Conservation (phyloP, 2,113 vertebrate genomes). For the Stercorarius parasiticus region DNA sequence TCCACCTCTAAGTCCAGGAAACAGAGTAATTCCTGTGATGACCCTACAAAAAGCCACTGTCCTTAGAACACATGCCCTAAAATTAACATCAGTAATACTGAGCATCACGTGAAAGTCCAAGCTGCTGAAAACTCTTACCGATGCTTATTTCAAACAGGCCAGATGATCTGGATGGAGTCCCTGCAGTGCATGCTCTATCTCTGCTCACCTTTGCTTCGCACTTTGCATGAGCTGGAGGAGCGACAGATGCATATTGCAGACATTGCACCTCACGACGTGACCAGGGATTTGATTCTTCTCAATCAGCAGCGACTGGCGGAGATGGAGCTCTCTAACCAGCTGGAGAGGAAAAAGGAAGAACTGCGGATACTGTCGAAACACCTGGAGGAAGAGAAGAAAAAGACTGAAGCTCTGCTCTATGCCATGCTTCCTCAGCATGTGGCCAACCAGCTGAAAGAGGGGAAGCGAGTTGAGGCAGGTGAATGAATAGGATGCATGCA, state of each 20-base stretch:
- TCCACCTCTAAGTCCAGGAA: background rate
- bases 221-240: constrained; percentile 81
- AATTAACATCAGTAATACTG: background rate
- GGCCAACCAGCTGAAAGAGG: constrained; percentile 81
- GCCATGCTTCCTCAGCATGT: constrained; percentile 83
- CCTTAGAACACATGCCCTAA: background rate
- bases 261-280: constrained; percentile 82
- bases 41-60: background rate
- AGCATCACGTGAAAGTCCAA: background rate
- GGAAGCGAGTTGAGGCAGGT: constrained; percentile 82
- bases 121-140: background rate
- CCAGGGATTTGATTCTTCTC: constrained; percentile 83
- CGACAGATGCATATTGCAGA: constrained; percentile 82
- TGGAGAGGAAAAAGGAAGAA: constrained; percentile 84
- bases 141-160: constrained; percentile 40
- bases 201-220: constrained; percentile 80
- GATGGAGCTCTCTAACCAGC: constrained; percentile 84
- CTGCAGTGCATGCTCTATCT: constrained; percentile 82
- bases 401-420: constrained; percentile 79
- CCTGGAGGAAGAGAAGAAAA: constrained; percentile 79
- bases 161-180: constrained; percentile 87
- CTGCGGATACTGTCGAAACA: constrained; percentile 76
- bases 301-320: constrained; percentile 83
- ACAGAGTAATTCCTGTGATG: background rate
- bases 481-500: constrained; percentile 1